Conservation (phyloP, 2,888 invertebrate genomes). For the Himalopsyche kuldschensis region DNA sequence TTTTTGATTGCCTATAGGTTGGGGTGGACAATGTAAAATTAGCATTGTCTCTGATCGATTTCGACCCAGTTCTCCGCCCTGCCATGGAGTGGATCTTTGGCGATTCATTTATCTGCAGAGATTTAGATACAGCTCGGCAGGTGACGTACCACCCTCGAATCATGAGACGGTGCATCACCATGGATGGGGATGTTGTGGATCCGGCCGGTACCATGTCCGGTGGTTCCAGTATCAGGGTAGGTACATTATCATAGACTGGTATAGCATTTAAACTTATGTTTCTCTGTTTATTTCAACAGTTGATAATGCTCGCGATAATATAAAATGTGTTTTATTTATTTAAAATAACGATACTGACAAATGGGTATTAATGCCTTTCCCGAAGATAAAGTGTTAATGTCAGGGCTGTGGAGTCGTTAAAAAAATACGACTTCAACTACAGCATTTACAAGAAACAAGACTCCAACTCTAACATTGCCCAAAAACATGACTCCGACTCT, state of each 20-base stretch:
- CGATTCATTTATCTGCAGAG: conserved; percentile 77
- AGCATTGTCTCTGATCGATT: conserved; percentile 79
- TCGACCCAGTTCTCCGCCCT: conserved; percentile 62
- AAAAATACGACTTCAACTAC: too few species aligned
- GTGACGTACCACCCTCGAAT: conserved; percentile 77
- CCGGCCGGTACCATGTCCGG: conserved; percentile 90
- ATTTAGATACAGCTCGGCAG: conserved; percentile 77
- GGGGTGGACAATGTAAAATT: conserved; percentile 80
- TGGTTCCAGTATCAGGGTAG: conserved; percentile 68
- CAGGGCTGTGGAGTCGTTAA: too few species aligned
- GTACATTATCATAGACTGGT: conserved; percentile 31
- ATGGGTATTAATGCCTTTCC: too few species aligned
- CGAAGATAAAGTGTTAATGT: too few species aligned
- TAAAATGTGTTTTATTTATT: too few species aligned
- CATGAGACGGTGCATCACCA: conserved; percentile 74
- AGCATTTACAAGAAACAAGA: too few species aligned
- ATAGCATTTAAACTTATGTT: too few species aligned
- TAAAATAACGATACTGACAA: too few species aligned
- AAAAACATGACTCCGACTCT: too few species aligned
- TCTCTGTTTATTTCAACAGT: too few species aligned
- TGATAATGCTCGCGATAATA: too few species aligned
- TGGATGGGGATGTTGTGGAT: conserved; percentile 91
- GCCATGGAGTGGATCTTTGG: conserved; percentile 93
- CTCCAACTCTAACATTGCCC: too few species aligned
- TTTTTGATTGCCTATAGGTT: conserved; percentile 51